Evolutionary conservation across 2,888 invertebrate species (phyloP).

Genomic region (Platycheirus albimanus): DNA sequence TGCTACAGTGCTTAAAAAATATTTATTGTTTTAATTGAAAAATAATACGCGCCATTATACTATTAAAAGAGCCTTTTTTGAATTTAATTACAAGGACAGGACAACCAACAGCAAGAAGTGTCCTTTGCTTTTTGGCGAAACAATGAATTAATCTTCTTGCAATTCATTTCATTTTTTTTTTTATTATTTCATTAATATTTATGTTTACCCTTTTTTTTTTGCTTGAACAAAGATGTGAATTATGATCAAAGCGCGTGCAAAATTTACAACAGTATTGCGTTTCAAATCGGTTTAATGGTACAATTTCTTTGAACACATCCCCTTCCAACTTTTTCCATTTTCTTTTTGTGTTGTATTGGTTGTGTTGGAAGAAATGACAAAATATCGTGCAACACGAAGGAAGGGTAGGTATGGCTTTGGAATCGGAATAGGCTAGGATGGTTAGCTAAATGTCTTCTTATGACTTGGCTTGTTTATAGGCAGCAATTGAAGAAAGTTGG

Average conservation of each 20-base stretch:
- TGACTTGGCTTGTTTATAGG: conserved; percentile 13
- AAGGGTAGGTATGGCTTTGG: conserved; percentile 5
- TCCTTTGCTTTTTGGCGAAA: not conserved
- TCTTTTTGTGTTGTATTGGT: not conserved
- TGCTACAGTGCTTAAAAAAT: conserved; percentile 1
- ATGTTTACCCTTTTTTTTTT: not conserved
- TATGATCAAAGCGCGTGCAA: conserved; percentile 39
- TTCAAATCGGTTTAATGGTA: conserved; percentile 56
- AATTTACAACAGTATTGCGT: conserved; percentile 44
- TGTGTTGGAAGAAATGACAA: conserved; percentile 61
- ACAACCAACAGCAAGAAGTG: not conserved
- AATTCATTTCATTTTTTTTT: conserved; percentile 1
- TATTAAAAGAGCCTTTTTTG: not conserved
- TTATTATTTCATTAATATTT: not conserved
- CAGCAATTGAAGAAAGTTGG: conserved; percentile 36
- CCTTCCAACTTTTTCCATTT: conserved; percentile 33
- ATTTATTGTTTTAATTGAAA: conserved; percentile 48
- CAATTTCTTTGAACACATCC: conserved; percentile 60
- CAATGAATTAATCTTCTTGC: not conserved
- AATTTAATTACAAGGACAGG: too few species aligned
- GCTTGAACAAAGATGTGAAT: conserved; percentile 14
- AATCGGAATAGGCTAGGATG: not conserved
- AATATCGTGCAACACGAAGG: conserved; percentile 75
- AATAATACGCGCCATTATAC: conserved; percentile 40
- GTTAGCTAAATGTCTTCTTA: not conserved